Evolutionary conservation across 2,888 invertebrate species (phyloP).

Genomic region (Scaptomyza flava): DNA sequence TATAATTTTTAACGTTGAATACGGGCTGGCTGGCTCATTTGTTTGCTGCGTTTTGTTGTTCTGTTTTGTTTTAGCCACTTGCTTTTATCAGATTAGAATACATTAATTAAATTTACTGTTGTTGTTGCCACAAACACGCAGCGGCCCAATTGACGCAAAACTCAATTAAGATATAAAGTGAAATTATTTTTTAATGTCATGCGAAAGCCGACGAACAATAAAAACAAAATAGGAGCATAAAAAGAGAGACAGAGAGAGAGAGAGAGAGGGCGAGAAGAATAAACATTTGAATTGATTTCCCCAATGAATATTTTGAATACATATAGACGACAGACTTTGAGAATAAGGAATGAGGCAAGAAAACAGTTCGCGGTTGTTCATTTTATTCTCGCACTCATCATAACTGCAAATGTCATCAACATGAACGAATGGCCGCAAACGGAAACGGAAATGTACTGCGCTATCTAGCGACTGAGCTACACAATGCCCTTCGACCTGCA

Average conservation of each 20-base stretch:
- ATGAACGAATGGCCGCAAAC: conserved; percentile 36
- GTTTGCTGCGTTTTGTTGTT: background rate
- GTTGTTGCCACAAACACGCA: conserved; percentile 52
- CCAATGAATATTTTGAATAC: conserved; percentile 51
- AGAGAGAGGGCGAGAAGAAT: background rate
- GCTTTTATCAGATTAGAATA: conserved; percentile 73
- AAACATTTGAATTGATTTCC: conserved; percentile 72
- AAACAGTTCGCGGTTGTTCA: conserved; percentile 23
- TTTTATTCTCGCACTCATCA: conserved; percentile 28
- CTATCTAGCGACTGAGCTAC: conserved; percentile 12
- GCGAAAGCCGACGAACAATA: background rate
- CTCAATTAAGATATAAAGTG: conserved; percentile 76
- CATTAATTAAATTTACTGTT: conserved; percentile 70
- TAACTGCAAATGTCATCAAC: conserved; percentile 58
- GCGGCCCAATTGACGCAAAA: conserved; percentile 65
- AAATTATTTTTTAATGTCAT: conserved; percentile 77
- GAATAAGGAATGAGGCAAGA: conserved; percentile 15
- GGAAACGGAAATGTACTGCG: conserved; percentile 69
- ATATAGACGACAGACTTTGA: background rate
- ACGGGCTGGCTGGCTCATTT: conserved; percentile 14
- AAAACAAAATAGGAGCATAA: background rate
- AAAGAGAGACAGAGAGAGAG: no score
- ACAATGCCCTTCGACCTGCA: conserved; percentile 24
- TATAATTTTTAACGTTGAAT: conserved; percentile 22
- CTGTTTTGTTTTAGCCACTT: conserved; percentile 50